Base-by-base conservation (phyloP, 2,888 invertebrate species). In the Polietes domitor region DNA sequence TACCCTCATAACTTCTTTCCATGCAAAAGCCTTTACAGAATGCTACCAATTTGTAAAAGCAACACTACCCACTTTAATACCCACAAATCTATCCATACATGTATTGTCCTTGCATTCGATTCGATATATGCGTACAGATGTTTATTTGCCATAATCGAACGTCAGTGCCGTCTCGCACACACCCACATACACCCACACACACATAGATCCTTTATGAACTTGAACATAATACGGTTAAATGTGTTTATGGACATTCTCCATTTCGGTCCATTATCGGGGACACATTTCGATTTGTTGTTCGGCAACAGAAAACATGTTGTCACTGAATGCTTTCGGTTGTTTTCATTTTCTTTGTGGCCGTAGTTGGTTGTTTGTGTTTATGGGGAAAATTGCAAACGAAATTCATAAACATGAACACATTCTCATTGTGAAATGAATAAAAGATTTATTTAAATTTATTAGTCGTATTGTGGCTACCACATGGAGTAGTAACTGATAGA, bases 261-360 rank as follows among this genome's bases (percentile, higher is more conserved):
- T 26, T 5, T 15, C 26, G 58, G 15, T 24, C 58, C 58, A 24
- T 58, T 58, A 58, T 26, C 15, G 58, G 15, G 58, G 15, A 58
- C 58, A 58, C 19, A 58, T 58, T 58, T 58, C 26, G 24, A 58
- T 58, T 24, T 58, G 58, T 24, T 58, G 58, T 26, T 58, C 26
- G 15, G 58, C 26, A 58, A 53, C 12, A 58, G 58, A 58, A 58
- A 53, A 53, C 53, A 53, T 53, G 21, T 53, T 53, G 53, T 53
- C 53, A 21, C 58, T 9, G 12, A 58, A 26, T 58, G 15, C 5
- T 24, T 58, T 58, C 58, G 24, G 24, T 26, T 21, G 12, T 41
- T 1, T 26, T 17, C n/a, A n/a, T 5, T 50, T 58, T 26, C 26
- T 58, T 26, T 26, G 12, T n/a, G 50, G 26, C 4, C 12, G 37